A percentile compares a stretch with the other conserved stretches of the same genome.
Evolutionary conservation across 2,888 invertebrate genomes (phyloP).

Genomic region (Philopedon plagiatum): DNA sequence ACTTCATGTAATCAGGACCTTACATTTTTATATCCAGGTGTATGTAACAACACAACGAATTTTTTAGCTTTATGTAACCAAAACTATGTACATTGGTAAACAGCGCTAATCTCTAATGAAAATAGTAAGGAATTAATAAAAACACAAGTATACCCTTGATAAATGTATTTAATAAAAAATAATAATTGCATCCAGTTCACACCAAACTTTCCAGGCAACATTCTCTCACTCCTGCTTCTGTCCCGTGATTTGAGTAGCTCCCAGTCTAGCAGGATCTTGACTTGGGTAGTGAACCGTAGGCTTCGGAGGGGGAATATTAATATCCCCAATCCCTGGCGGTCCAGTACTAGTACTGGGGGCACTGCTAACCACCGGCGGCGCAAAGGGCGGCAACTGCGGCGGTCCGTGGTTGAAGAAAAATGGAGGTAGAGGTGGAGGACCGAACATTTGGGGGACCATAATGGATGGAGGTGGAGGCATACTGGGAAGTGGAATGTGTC

Average conservation of each 20-base stretch:
- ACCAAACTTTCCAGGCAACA: not conserved
- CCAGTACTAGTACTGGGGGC: slow-evolving; percentile 61
- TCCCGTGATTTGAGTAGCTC: slow-evolving; percentile 73
- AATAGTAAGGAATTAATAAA: too few species aligned
- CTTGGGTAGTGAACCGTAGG: slow-evolving; percentile 91
- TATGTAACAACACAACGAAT: too few species aligned
- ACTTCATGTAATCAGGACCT: too few species aligned
- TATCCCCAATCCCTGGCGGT: slow-evolving; percentile 59
- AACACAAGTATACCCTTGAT: too few species aligned
- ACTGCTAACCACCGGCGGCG: slow-evolving; percentile 67
- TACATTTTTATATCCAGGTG: too few species aligned
- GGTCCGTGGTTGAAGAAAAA: slow-evolving; percentile 69
- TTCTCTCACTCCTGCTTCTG: slow-evolving; percentile 62
- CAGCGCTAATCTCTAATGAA: too few species aligned
- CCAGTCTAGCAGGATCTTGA: slow-evolving; percentile 95
- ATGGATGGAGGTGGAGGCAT: slow-evolving; percentile 69
- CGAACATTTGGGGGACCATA: slow-evolving; percentile 75
- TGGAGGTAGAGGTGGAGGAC: slow-evolving; percentile 72
- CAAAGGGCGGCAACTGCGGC: slow-evolving; percentile 61
- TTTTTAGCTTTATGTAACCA: too few species aligned
- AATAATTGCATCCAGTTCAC: not conserved
- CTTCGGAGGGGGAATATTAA: slow-evolving; percentile 60
- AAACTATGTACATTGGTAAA: too few species aligned
- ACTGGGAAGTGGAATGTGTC: slow-evolving; percentile 68
- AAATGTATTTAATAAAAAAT: not conserved